These are phyloP conservation scores for Silurus glanis DNA, from an alignment of 2,113 vertebrate species.

Conservation along the genomic window DNA sequence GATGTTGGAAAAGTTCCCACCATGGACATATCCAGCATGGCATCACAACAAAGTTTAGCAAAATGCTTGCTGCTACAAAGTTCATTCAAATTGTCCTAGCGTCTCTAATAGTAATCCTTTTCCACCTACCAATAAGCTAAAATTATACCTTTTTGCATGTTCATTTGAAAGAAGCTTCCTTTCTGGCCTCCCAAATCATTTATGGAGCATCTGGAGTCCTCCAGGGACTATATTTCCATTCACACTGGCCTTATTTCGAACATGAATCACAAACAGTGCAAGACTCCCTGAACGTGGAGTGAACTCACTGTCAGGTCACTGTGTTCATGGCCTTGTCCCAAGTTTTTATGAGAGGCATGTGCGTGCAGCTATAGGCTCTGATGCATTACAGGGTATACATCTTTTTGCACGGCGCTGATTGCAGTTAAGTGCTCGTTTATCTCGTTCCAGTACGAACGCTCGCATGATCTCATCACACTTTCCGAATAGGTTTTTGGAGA, in stretches of 20 bases:
- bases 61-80: not conserved
- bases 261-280: constrained; percentile 40
- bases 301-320: constrained; percentile 38
- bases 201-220: constrained; percentile 52
- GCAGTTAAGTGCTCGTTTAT: constrained; percentile 48
- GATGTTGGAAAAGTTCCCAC: not conserved
- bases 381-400: constrained; percentile 38
- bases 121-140: not conserved
- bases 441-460: constrained; percentile 34
- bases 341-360: constrained; percentile 54
- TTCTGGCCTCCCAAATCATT: constrained; percentile 36
- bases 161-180: constrained; percentile 31
- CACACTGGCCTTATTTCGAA: constrained; percentile 38
- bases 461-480: constrained; percentile 33
- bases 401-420: constrained; percentile 42
- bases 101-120: constrained; percentile 2
- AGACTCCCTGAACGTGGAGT: constrained; percentile 41
- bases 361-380: constrained; percentile 29
- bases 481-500: constrained; percentile 32
- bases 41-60: not conserved
- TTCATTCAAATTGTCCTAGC: not conserved
- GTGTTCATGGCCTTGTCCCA: constrained; percentile 40
- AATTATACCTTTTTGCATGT: constrained; percentile 25
- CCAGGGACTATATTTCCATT: constrained; percentile 44
- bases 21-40: not conserved